Evolutionary conservation across 2,113 vertebrate genomes (phyloP).

Genomic region (Riparia riparia): DNA sequence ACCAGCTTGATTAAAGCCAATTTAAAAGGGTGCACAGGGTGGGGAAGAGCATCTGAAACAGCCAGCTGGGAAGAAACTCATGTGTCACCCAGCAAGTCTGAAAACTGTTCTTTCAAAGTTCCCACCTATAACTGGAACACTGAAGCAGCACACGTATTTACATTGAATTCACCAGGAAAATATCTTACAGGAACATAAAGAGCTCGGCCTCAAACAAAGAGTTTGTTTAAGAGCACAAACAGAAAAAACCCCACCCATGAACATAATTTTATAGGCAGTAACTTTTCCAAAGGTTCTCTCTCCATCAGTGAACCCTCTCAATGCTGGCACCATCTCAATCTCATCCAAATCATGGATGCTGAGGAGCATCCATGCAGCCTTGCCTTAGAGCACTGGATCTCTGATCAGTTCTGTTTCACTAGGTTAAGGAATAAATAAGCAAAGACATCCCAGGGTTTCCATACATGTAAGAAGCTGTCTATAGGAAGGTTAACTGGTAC

Average conservation of each 20-base stretch:
- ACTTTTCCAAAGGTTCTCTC: not conserved
- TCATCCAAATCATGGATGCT: not conserved
- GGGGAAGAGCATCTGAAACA: not conserved
- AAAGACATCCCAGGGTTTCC: not conserved
- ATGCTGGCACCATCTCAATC: fast-evolving
- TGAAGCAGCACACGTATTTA: not conserved
- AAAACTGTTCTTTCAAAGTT: not conserved
- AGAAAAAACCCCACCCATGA: fast-evolving
- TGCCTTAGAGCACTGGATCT: not conserved
- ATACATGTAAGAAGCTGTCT: not conserved
- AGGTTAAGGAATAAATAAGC: not conserved
- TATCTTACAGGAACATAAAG: not conserved
- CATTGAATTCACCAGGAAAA: not conserved
- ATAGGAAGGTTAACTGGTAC: not conserved
- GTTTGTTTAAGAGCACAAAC: not conserved
- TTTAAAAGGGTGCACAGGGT: not conserved
- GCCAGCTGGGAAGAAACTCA: not conserved
- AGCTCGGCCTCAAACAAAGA: not conserved
- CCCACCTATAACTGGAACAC: not conserved
- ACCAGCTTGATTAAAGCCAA: not conserved
- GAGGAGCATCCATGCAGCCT: not conserved
- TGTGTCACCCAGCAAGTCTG: not conserved
- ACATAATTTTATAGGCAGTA: not conserved
- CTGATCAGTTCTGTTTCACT: not conserved
- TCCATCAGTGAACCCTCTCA: not conserved